These are phyloP conservation scores for Oreamnos americanus DNA, from an alignment of 2,113 vertebrate species.

Conservation along the genomic window DNA sequence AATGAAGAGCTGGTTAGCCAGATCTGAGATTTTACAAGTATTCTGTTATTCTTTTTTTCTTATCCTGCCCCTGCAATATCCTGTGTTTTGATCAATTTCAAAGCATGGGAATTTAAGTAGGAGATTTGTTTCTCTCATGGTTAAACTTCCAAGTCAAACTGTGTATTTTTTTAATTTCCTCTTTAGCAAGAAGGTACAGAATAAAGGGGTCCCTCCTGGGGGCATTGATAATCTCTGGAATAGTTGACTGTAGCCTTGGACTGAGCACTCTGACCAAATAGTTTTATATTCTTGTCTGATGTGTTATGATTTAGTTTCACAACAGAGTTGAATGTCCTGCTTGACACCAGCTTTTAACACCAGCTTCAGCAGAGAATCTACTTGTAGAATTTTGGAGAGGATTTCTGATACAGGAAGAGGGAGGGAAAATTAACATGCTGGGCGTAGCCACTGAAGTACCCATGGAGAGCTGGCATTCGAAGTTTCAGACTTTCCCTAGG, in stretches of 20 bases:
- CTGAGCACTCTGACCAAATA: neutral
- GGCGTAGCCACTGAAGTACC: neutral
- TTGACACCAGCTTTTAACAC: neutral
- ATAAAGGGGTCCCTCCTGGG: neutral
- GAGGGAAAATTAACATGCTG: neutral
- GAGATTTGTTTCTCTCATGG: neutral
- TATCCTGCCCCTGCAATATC: neutral
- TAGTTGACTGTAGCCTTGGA: neutral
- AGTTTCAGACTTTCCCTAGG: neutral
- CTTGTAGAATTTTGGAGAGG: neutral
- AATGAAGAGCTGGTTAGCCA: neutral
- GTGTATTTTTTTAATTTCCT: neutral
- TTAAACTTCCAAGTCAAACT: neutral
- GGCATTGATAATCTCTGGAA: neutral
- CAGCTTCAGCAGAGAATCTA: neutral
- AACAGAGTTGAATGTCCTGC: neutral
- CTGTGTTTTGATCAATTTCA: conserved; percentile 11
- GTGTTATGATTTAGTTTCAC: neutral
- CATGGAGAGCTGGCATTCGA: neutral
- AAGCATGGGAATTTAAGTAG: neutral
- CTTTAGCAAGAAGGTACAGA: neutral
- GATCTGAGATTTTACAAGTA: neutral
- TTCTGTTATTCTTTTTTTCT: neutral
- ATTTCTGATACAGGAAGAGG: neutral
- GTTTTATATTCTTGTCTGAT: neutral